phyloP scores from a whole-genome alignment of 2,888 invertebrate genomes.

The Trichopoda pennipes region DNA sequence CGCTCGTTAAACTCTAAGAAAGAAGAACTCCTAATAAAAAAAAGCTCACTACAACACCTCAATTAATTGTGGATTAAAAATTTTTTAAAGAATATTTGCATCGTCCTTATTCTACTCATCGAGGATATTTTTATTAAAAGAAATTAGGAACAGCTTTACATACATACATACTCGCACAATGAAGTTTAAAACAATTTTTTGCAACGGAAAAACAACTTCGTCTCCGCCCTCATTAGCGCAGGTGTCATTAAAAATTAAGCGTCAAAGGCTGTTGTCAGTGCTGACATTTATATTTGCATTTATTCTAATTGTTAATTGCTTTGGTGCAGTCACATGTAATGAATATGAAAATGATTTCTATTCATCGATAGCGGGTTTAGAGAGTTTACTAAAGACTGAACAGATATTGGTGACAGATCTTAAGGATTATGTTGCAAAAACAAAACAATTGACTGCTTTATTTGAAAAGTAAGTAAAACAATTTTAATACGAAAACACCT shows the following conservation, averaged over 20 bases:
- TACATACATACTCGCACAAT: background rate
- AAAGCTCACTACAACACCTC: no score
- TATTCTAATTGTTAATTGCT: slow-evolving; percentile 35
- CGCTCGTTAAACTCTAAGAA: no score
- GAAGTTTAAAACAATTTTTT: slow-evolving; percentile 18
- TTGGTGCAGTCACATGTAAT: slow-evolving; percentile 45
- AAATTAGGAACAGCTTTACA: background rate
- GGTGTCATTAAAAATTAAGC: background rate
- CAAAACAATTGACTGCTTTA: slow-evolving; percentile 69
- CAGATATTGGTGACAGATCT: slow-evolving; percentile 73
- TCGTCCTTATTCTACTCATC: no score
- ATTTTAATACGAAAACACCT: background rate
- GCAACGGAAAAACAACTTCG: background rate
- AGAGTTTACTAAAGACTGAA: slow-evolving; percentile 75
- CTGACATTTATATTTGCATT: slow-evolving; percentile 10
- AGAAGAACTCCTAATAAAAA: no score
- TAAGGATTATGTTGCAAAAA: slow-evolving; percentile 70
- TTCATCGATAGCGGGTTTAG: slow-evolving; percentile 76
- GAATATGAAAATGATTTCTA: slow-evolving; percentile 72
- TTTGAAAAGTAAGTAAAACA: slow-evolving; percentile 73
- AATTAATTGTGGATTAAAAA: no score
- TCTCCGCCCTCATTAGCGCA: background rate
- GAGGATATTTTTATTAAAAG: background rate
- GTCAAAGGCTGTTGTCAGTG: slow-evolving; percentile 17
- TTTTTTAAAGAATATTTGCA: no score